Base-by-base conservation (phyloP, 1,140 invertebrate species). In the Caerostris extrusa region DNA sequence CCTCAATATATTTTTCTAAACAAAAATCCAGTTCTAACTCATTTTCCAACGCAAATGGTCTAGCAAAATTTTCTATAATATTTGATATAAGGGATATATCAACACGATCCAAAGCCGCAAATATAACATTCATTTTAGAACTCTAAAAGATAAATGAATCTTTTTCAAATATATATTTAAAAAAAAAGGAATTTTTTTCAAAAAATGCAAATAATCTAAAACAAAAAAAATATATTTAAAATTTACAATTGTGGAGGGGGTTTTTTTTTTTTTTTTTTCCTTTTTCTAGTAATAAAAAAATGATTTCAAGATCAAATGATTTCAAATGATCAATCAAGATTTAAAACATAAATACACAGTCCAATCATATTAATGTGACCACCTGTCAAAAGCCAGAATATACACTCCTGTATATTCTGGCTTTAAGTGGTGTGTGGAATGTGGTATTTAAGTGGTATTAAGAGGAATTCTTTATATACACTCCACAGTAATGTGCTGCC, bases 41-140 rank as follows among this genome's bases (percentile, higher is more conserved):
- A 91, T 81, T 58, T 81, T 91, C 89, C 69, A 91, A 14, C 34
- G 89, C 56, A 82, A 60, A 91, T 50, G 89, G 69, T 53, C 71
- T 57, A 8, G 71, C 89, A 91, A 91, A 91, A 58, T 19, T 14
- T 50, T 91, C 34, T 6, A 91, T 53, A 7, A 82, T 53, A 71
- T 60, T 17, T 34, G 55, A 12, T 56, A 91, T 8, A 34, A n/a
- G 12, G 5, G 7, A 8, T 34, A 91, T 34, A 81, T 91, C 53
- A 17, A 91, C 58, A 14, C 56, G 55, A 81, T 91, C 89, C 34
- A 91, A 60, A 10, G 82, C 56, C 34, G 56, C 69, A 81, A 81
- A 91, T 6, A 91, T 60, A 12, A 91, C 19, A 81, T 81, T n/a
- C 69, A 60, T 81, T 81, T 91, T 91, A 17, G 89, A 91, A 14